A percentile compares a stretch with the other conserved stretches of the same genome.
Evolutionary conservation across 2,888 invertebrate genomes (phyloP).

Genomic region (Oscheius myriophilus): DNA sequence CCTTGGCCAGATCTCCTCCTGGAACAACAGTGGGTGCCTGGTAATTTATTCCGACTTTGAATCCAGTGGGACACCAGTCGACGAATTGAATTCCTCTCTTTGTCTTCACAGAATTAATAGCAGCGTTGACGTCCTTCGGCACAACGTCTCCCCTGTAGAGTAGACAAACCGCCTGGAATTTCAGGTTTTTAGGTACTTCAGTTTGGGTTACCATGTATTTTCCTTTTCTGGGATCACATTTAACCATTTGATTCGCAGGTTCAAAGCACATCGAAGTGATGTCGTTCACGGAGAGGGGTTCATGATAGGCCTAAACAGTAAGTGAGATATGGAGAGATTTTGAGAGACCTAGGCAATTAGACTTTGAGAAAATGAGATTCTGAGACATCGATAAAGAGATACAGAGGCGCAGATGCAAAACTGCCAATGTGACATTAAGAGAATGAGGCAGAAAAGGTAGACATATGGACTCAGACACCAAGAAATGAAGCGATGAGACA

Average conservation of each 20-base stretch:
- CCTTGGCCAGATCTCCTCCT: constrained; percentile 82
- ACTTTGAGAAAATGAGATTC: too few species aligned
- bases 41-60: constrained; percentile 75
- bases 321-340: too few species aligned
- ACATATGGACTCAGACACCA: too few species aligned
- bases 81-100: constrained; percentile 79
- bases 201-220: constrained; percentile 58
- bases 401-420: too few species aligned
- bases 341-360: too few species aligned
- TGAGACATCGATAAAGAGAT: too few species aligned
- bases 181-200: background rate
- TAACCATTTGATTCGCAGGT: constrained; percentile 88
- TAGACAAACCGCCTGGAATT: constrained; percentile 87
- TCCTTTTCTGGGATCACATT: constrained; percentile 75
- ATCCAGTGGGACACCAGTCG: constrained; percentile 80
- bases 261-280: constrained; percentile 82
- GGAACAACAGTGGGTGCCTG: constrained; percentile 84
- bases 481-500: too few species aligned
- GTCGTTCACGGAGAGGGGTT: constrained; percentile 74
- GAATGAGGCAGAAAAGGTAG: too few species aligned
- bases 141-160: constrained; percentile 92
- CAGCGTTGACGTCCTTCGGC: constrained; percentile 76
- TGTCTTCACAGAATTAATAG: constrained; percentile 68
- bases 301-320: constrained; percentile 46
- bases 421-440: too few species aligned